Conservation (phyloP, 2,797 vertebrate species). For the Coccyzus lansbergi region DNA sequence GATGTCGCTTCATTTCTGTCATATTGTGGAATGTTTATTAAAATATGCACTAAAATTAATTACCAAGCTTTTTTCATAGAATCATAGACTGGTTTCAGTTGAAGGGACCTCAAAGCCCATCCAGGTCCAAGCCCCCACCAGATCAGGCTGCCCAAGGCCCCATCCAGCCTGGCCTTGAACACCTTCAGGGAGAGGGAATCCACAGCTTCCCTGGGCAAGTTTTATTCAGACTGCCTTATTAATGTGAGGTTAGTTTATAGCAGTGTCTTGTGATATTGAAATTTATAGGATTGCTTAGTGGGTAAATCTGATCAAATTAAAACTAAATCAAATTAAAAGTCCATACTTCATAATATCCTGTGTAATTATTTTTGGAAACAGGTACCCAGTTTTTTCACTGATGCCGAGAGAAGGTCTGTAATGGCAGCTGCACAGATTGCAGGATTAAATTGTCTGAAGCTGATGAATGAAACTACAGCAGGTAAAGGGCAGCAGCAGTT, state of each 20-base stretch:
- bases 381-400: constrained; percentile 84
- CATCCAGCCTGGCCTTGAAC: too few species aligned
- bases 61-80: background rate
- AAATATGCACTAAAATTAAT: background rate
- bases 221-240: background rate
- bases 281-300: background rate
- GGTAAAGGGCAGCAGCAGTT: constrained; percentile 44
- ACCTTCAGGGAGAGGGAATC: too few species aligned
- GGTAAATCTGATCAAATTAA: background rate
- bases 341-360: background rate
- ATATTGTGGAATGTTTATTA: background rate
- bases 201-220: too few species aligned
- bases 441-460: constrained; percentile 82
- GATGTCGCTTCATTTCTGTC: background rate
- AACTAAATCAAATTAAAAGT: background rate
- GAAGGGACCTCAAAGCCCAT: too few species aligned
- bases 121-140: too few species aligned
- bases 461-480: constrained; percentile 85
- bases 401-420: constrained; percentile 82
- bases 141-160: too few species aligned
- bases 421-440: constrained; percentile 83
- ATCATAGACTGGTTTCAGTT: too few species aligned
- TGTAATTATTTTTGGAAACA: constrained; percentile 34
- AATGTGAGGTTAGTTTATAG: background rate
- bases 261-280: background rate